Conservation (phyloP, 2,113 vertebrate genomes). For the Ptyas mucosa region DNA sequence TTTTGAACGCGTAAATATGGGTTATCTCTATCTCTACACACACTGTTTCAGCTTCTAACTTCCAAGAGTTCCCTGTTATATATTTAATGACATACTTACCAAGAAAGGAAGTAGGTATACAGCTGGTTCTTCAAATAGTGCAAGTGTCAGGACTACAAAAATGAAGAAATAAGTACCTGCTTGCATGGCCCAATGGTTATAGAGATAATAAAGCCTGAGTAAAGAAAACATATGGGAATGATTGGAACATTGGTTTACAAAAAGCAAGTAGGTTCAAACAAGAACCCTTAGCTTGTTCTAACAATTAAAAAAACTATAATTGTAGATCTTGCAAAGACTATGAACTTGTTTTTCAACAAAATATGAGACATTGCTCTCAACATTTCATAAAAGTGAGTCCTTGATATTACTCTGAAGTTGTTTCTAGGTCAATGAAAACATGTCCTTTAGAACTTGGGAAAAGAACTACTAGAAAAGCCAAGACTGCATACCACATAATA, state of each 20-base stretch:
- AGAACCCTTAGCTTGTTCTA: background rate
- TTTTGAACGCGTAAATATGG: background rate
- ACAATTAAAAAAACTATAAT: background rate
- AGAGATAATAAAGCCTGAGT: conserved; percentile 82
- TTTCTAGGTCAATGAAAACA: background rate
- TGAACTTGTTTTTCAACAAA: background rate
- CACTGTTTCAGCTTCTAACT: background rate
- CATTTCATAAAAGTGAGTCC: background rate
- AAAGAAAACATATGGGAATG: conserved; percentile 1
- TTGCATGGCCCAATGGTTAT: conserved; percentile 83
- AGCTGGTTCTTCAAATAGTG: conserved; percentile 86
- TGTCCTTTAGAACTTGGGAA: background rate
- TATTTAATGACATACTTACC: conserved; percentile 67
- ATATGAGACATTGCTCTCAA: background rate
- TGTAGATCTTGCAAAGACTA: background rate
- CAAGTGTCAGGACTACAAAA: conserved; percentile 79
- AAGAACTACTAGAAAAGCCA: background rate
- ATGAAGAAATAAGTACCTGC: conserved; percentile 83
- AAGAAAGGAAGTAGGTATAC: conserved; percentile 75
- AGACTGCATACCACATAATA: background rate
- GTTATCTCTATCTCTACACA: background rate
- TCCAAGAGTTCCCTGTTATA: background rate
- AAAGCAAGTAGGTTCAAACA: background rate
- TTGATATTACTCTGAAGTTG: background rate
- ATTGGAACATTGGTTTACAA: background rate